Evolutionary conservation across 2,888 invertebrate genomes (phyloP).

Genomic region (Rambutsinella grinnellia): DNA sequence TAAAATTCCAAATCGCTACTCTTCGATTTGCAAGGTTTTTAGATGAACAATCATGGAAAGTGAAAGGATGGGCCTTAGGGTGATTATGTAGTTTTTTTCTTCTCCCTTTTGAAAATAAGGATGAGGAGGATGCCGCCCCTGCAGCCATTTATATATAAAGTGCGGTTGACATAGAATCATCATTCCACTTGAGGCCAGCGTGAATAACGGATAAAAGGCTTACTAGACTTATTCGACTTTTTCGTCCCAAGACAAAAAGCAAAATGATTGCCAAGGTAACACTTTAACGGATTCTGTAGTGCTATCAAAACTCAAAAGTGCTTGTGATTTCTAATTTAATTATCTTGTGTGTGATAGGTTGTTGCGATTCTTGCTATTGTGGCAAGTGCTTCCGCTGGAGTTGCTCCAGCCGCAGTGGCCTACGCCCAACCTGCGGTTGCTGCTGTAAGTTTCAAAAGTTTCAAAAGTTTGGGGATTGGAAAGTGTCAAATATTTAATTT

Average conservation of each 20-base stretch:
- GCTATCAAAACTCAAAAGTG: neutral
- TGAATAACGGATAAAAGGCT: constrained; percentile 2
- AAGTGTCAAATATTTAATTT: neutral
- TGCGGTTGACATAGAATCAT: constrained; percentile 25
- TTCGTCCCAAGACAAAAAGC: too few relatives aligned
- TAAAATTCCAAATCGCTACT: too few relatives aligned
- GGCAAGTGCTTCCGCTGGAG: constrained; percentile 46
- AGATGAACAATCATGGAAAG: constrained; percentile 39
- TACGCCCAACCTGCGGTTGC: constrained; percentile 20
- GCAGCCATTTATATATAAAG: constrained; percentile 36
- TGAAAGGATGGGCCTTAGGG: constrained; percentile 39
- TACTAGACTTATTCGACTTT: too few relatives aligned
- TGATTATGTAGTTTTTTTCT: constrained; percentile 25
- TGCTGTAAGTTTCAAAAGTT: neutral
- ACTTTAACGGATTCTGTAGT: neutral
- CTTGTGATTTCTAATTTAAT: neutral
- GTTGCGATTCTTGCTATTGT: constrained; percentile 51
- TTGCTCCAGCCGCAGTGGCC: constrained; percentile 9
- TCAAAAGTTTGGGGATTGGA: too few relatives aligned
- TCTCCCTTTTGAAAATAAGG: constrained; percentile 38
- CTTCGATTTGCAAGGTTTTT: too few relatives aligned
- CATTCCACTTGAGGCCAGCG: constrained; percentile 30
- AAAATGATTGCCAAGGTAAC: constrained; percentile 30
- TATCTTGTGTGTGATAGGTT: too few relatives aligned
- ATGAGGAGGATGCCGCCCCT: constrained; percentile 39